Base-by-base conservation (phyloP, 2,797 vertebrate species). In the Pangasius larnaudii region DNA sequence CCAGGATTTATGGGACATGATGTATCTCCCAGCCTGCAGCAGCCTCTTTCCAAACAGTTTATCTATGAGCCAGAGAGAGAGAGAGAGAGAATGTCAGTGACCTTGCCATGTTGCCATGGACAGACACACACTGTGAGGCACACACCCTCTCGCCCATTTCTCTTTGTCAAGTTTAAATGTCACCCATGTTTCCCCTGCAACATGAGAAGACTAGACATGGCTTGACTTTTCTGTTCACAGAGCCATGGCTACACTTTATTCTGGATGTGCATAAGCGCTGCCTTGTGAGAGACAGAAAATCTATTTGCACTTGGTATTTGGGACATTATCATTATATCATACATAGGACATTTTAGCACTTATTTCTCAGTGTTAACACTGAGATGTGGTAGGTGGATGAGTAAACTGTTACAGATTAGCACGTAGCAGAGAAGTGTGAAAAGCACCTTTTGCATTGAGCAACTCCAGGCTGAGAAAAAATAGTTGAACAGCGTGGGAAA, bases 1-100 rank as follows among this genome's bases (percentile, higher is more conserved):
- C 98, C 98, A 99, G 39, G 98, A 98, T 93, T 99, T 99, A 95
- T 98, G 98, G 93, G 98, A 99, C 96, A 99, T 98, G 95, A 99
- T 97, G 96, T 99, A 98, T 89, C 98, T 97, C 77, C 98, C 98
- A 0, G 97, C 98, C 93, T 99, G 98, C 88, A 99, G 96, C 91
- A 99, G 97, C 84, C 97, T 94, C 96, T 98, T 99, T 90, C 98
- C 98, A 30, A 99, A 99, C 86, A 99, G 95, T 93, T 99, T 99
- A 94, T 99, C 98, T 96, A 94, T 86, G 91, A 92, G 82, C 82
- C 85, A 89, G 53, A 90, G 53, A 92, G 36, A 78, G 56, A 85
- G 30, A 22, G 53, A 71, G n/a, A 59, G 0, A 0, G 86, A 84
- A 49, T 19, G 53, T 88, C 81, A 77, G 87, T 86, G 86, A 86